Percentiles rank a stretch among this genome's conserved stretches.
Conservation (phyloP, 2,888 invertebrate species). For the Coelinius sp. region DNA sequence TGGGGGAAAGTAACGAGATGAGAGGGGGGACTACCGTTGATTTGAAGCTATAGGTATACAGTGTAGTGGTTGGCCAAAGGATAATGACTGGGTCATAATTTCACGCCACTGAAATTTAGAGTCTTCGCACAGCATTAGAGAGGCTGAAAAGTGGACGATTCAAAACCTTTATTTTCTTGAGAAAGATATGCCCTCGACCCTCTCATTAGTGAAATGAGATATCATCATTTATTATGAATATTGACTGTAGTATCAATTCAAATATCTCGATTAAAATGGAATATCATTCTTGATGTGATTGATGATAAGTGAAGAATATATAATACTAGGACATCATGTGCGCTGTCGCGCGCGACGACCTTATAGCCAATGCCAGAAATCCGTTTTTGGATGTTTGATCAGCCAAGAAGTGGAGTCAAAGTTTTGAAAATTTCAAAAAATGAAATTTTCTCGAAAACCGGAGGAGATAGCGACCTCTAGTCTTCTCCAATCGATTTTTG, state of each 20-base stretch:
- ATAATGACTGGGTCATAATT: slow-evolving; percentile 50
- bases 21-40: slow-evolving; percentile 45
- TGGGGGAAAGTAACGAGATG: slow-evolving; percentile 44
- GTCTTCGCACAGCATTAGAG: slow-evolving; percentile 47
- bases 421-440: no score
- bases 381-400: no score
- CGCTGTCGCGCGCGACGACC: no score
- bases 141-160: slow-evolving; percentile 23
- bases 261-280: not conserved
- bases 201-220: not conserved
- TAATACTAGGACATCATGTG: no score
- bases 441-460: no score
- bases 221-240: not conserved
- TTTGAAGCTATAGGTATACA: slow-evolving; percentile 31
- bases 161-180: not conserved
- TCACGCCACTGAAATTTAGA: slow-evolving; percentile 52
- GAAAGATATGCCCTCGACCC: not conserved
- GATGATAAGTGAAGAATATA: not conserved
- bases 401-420: no score
- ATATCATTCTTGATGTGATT: not conserved
- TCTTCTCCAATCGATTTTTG: no score
- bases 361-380: no score
- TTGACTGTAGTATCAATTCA: not conserved
- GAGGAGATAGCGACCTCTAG: no score
- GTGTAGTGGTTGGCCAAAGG: slow-evolving; percentile 33